phyloP scores from a whole-genome alignment of 2,888 invertebrate species.

The Unio delphinus region DNA sequence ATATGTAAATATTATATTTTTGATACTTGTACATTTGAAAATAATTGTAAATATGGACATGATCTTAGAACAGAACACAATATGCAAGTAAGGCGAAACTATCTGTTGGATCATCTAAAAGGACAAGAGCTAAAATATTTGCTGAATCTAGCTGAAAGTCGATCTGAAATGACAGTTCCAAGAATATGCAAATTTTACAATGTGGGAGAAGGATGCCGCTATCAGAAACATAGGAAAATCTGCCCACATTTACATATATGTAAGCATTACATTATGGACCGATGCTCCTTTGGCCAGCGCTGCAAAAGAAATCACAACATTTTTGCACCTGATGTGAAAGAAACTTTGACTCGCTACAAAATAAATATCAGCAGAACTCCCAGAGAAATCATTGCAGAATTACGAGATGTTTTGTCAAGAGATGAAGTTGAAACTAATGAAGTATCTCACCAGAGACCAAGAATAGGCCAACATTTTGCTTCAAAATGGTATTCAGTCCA shows the following conservation, averaged over 20 bases:
- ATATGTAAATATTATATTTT: slow-evolving; percentile 7
- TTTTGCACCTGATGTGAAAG: background rate
- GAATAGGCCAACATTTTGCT: too few species aligned
- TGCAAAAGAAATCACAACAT: slow-evolving; percentile 13
- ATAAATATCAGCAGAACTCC: background rate
- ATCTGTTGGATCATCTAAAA: slow-evolving; percentile 1
- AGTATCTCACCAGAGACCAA: too few species aligned
- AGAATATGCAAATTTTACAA: slow-evolving; percentile 6
- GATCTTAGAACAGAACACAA: slow-evolving; percentile 5
- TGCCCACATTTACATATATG: slow-evolving; percentile 7
- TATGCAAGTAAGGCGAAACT: background rate
- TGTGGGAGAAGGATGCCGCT: background rate
- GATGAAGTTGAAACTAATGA: background rate
- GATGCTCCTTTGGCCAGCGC: slow-evolving; percentile 2
- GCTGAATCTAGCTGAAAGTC: background rate
- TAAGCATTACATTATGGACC: slow-evolving; percentile 3
- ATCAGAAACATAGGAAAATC: background rate
- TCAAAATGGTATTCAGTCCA: too few species aligned
- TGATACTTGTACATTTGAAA: background rate
- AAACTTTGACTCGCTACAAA: background rate
- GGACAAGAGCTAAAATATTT: slow-evolving; percentile 1
- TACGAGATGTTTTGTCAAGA: background rate
- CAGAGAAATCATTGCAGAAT: background rate
- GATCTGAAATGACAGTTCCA: slow-evolving; percentile 1
- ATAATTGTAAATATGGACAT: slow-evolving; percentile 3